Conservation (phyloP, 2,113 vertebrate genomes). For the Oceanodroma tethys region DNA sequence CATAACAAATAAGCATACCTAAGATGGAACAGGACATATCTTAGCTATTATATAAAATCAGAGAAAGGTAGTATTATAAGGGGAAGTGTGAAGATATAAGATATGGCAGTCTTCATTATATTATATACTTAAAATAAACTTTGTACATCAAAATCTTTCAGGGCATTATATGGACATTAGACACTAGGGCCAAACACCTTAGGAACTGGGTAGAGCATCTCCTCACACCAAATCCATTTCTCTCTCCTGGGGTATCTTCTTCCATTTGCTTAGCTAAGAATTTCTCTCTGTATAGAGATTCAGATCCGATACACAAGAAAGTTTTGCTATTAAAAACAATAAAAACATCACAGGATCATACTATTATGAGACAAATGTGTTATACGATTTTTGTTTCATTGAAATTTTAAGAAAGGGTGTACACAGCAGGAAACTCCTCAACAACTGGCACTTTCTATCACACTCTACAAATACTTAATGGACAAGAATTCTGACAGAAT, state of each 20-base stretch:
- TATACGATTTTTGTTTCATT: not conserved
- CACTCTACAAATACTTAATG: not conserved
- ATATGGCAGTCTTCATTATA: not conserved
- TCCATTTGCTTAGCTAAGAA: constrained; percentile 59
- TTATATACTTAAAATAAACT: not conserved
- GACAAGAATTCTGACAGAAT: not conserved
- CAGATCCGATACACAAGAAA: constrained; percentile 49
- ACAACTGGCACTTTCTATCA: not conserved
- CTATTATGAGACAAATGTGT: constrained; percentile 2
- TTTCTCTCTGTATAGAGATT: constrained; percentile 60
- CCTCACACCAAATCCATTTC: constrained; percentile 59
- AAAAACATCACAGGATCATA: constrained; percentile 47
- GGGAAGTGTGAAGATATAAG: not conserved
- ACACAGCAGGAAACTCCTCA: not conserved
- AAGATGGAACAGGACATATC: not conserved
- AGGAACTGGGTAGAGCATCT: constrained; percentile 51
- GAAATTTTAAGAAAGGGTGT: not conserved
- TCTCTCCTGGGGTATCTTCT: constrained; percentile 46
- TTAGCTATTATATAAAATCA: not conserved
- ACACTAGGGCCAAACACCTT: constrained; percentile 51
- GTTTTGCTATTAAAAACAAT: constrained; percentile 50
- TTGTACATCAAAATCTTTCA: constrained; percentile 8
- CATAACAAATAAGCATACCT: not conserved
- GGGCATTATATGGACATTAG: constrained; percentile 28
- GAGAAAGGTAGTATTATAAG: not conserved